phyloP scores from a whole-genome alignment of 2,113 vertebrate species.

The Galeopterus variegatus region DNA sequence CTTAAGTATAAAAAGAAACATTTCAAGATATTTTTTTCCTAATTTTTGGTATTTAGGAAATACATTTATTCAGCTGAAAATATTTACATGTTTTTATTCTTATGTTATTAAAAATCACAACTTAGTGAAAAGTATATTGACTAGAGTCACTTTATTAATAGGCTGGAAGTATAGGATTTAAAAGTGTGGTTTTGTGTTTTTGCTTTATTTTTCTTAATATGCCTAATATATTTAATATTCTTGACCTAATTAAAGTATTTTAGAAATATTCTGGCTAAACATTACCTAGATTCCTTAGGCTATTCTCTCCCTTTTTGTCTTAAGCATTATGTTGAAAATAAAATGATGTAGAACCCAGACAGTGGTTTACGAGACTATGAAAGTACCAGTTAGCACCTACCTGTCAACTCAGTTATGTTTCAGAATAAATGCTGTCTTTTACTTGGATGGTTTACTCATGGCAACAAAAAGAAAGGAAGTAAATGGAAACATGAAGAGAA shows the following conservation, averaged over 20 bases:
- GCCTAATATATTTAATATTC: background rate
- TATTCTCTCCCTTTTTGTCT: background rate
- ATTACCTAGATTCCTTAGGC: background rate
- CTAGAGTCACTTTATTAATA: constrained; percentile 52
- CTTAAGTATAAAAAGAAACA: background rate
- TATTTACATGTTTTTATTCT: constrained; percentile 44
- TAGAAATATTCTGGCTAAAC: constrained; percentile 16
- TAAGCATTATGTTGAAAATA: background rate
- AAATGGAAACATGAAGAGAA: constrained; percentile 64
- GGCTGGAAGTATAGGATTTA: background rate
- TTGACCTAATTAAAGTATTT: background rate
- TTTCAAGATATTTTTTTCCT: background rate
- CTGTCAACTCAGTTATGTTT: constrained; percentile 38
- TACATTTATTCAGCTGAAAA: background rate
- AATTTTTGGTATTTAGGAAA: constrained; percentile 9
- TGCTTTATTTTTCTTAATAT: background rate
- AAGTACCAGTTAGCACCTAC: background rate
- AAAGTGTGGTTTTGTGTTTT: background rate
- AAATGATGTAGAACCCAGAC: background rate
- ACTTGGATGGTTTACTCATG: constrained; percentile 40
- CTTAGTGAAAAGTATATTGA: background rate
- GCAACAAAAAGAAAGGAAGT: constrained; percentile 18
- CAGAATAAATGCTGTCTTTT: constrained; percentile 38
- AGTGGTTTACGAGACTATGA: background rate
- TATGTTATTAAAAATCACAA: background rate